Conservation (phyloP, 2,888 invertebrate species). For the Campoletis raptor region DNA sequence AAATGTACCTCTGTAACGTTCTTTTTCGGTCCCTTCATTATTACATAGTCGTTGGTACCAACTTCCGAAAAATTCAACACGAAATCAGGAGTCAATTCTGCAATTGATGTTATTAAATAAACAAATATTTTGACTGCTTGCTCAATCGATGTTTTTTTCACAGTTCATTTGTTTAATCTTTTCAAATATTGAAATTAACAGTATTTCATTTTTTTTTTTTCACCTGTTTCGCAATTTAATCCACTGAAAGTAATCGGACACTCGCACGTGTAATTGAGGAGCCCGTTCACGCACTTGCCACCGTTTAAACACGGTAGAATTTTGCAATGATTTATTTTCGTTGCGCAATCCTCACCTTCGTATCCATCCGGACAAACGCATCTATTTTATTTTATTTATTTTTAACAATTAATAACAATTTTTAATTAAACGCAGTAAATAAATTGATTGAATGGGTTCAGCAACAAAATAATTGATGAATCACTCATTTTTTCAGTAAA, state of each 20-base stretch:
- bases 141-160: neutral
- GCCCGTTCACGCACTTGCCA: slow-evolving; percentile 84
- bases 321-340: slow-evolving; percentile 84
- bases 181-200: neutral
- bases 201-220: neutral
- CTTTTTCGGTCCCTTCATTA: slow-evolving; percentile 85
- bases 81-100: slow-evolving; percentile 86
- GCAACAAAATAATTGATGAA: neutral
- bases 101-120: slow-evolving; percentile 11
- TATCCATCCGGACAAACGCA: slow-evolving; percentile 87
- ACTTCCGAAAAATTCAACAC: slow-evolving; percentile 87
- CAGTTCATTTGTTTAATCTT: neutral
- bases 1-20: slow-evolving; percentile 85
- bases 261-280: slow-evolving; percentile 84
- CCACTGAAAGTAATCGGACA: slow-evolving; percentile 86
- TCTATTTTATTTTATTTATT: slow-evolving; percentile 77
- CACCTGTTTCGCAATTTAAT: slow-evolving; percentile 85
- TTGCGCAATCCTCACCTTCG: slow-evolving; percentile 85
- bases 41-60: slow-evolving; percentile 87
- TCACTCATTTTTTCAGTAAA: neutral
- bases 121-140: neutral
- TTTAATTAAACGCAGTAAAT: neutral
- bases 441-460: neutral
- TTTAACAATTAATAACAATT: no score
- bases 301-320: slow-evolving; percentile 83